Evolutionary conservation across 2,113 vertebrate species (phyloP).

Genomic region (Sinocyclocheilus anophthalmus): DNA sequence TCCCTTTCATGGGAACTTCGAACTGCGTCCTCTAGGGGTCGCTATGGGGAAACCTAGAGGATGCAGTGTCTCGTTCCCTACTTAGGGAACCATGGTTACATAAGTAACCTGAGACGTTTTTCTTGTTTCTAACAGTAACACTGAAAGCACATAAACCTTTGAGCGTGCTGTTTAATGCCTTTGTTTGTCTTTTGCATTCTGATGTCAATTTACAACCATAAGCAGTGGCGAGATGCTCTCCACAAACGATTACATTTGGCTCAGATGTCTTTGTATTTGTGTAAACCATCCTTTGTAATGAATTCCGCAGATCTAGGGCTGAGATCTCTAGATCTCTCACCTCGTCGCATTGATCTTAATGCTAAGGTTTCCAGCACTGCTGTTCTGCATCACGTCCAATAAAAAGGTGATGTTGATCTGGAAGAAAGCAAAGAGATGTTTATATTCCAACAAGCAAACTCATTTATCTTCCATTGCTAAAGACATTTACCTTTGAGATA

Average conservation of each 20-base stretch:
- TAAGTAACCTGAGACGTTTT: not conserved
- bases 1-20: too few species aligned
- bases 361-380: constrained; percentile 79
- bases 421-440: constrained; percentile 42
- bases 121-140: constrained; percentile 1
- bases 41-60: too few species aligned
- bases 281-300: constrained; percentile 7
- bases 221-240: constrained; percentile 19
- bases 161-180: not conserved
- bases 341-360: constrained; percentile 83
- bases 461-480: too few species aligned
- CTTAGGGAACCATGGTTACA: too few species aligned
- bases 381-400: constrained; percentile 86
- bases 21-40: too few species aligned
- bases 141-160: not conserved
- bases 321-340: constrained; percentile 68
- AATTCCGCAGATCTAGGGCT: constrained; percentile 1
- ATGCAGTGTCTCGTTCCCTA: too few species aligned
- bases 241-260: constrained; percentile 22
- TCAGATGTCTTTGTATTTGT: not conserved
- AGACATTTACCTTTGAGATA: constrained; percentile 78
- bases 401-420: constrained; percentile 89
- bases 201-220: not conserved
- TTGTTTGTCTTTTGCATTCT: not conserved
- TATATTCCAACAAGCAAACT: not conserved